Evolutionary conservation across 2,888 invertebrate species (phyloP).

Genomic region (Cremastinae sp.): DNA sequence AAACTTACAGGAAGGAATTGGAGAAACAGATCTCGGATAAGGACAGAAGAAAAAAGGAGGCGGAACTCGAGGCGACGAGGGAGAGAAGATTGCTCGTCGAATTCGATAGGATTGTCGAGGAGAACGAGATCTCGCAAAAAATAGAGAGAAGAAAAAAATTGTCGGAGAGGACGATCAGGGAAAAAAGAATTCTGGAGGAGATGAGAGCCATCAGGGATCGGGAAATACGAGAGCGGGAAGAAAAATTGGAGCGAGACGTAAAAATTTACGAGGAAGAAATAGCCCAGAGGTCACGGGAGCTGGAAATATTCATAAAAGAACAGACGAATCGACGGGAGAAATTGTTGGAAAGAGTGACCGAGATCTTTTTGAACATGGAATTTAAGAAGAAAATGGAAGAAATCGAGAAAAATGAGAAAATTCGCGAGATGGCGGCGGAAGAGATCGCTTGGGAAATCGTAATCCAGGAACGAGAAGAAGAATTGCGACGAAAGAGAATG

Average conservation of each 20-base stretch:
- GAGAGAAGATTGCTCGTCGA: slow-evolving; percentile 69
- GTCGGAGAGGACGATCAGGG: slow-evolving; percentile 62
- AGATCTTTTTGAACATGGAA: slow-evolving; percentile 62
- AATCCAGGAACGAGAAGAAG: slow-evolving; percentile 64
- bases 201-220: slow-evolving; percentile 64
- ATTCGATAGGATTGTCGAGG: slow-evolving; percentile 68
- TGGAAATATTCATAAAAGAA: slow-evolving; percentile 46
- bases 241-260: slow-evolving; percentile 49
- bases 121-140: slow-evolving; percentile 56
- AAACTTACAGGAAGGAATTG: slow-evolving; percentile 65
- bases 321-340: slow-evolving; percentile 59
- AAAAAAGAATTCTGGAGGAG: slow-evolving; percentile 64
- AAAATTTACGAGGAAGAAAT: slow-evolving; percentile 64
- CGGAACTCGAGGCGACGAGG: slow-evolving; percentile 63
- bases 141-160: slow-evolving; percentile 57
- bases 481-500: slow-evolving; percentile 58
- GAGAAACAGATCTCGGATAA: slow-evolving; percentile 67
- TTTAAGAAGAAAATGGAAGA: slow-evolving; percentile 28
- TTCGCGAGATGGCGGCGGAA: slow-evolving; percentile 69
- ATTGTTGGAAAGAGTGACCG: slow-evolving; percentile 60
- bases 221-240: slow-evolving; percentile 55
- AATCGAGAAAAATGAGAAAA: slow-evolving; percentile 1
- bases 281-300: slow-evolving; percentile 60
- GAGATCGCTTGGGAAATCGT: slow-evolving; percentile 67
- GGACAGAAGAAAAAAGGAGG: slow-evolving; percentile 51